phyloP scores from a whole-genome alignment of 2,797 vertebrate genomes.

The Hydrocynus forskahlii region DNA sequence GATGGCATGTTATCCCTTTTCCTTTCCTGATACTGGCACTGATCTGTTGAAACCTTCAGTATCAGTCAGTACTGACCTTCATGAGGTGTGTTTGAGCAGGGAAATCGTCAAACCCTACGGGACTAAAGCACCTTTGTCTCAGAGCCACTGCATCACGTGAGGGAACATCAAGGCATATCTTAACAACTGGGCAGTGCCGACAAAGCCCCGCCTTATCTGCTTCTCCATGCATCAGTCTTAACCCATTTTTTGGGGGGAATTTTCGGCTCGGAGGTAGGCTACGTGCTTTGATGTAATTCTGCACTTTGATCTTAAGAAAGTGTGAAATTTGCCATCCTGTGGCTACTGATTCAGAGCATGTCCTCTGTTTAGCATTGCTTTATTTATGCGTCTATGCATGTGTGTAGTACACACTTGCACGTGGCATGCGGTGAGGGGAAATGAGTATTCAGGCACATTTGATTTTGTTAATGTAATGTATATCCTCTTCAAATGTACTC shows the following conservation, averaged over 20 bases:
- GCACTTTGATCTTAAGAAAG: slow-evolving; percentile 8
- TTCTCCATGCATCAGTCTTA: not conserved
- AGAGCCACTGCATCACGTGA: not conserved
- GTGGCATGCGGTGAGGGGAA: not conserved
- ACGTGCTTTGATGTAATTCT: slow-evolving; percentile 9
- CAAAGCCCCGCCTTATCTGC: slow-evolving; percentile 2
- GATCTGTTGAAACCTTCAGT: too few relatives aligned
- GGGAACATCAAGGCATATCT: not conserved
- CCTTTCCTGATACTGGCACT: too few relatives aligned
- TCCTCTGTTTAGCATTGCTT: not conserved
- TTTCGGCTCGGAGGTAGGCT: not conserved
- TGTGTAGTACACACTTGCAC: not conserved
- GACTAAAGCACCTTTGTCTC: not conserved
- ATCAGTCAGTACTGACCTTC: too few relatives aligned
- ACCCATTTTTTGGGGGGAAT: not conserved
- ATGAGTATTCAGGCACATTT: too few relatives aligned
- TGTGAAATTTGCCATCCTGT: not conserved
- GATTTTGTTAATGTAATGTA: too few relatives aligned
- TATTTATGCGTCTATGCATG: too few relatives aligned
- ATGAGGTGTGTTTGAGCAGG: too few relatives aligned
- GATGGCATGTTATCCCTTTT: too few relatives aligned
- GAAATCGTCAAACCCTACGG: not conserved
- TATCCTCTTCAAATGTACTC: not conserved
- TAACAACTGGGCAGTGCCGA: not conserved
- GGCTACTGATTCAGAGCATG: not conserved